phyloP scores from a whole-genome alignment of 2,113 vertebrate species.

The Lates calcarifer region DNA sequence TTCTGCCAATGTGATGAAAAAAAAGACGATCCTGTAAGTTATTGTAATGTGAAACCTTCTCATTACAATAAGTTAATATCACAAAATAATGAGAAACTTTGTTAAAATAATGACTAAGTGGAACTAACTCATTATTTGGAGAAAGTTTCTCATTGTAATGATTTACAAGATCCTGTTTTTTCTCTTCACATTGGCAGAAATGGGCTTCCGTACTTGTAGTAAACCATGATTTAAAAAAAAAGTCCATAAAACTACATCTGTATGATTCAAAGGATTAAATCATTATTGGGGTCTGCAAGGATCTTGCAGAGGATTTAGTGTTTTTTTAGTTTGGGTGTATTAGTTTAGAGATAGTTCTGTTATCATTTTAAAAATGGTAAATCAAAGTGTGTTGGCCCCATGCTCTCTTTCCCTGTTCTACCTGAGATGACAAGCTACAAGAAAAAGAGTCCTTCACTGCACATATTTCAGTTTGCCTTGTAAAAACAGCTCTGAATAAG shows the following conservation, averaged over 20 bases:
- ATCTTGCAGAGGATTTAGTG: background rate
- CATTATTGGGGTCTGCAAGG: background rate
- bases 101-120: too few species aligned
- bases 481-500: conserved; percentile 23
- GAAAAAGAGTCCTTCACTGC: conserved; percentile 9
- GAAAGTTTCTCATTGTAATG: too few species aligned
- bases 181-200: too few species aligned
- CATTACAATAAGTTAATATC: too few species aligned
- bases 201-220: too few species aligned
- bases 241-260: background rate
- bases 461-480: conserved; percentile 36
- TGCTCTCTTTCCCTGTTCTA: background rate
- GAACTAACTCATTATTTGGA: too few species aligned
- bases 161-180: too few species aligned
- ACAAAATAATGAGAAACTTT: too few species aligned
- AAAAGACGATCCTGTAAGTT: too few species aligned
- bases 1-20: too few species aligned
- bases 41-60: too few species aligned
- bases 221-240: background rate
- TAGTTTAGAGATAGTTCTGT: background rate
- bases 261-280: background rate
- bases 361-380: background rate
- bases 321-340: background rate
- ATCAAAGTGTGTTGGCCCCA: background rate
- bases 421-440: background rate